Evolutionary conservation across 1,140 invertebrate species (phyloP), one percentile per base, ranked within the genome.

Genomic region (Sarcophaga peregrina): DNA sequence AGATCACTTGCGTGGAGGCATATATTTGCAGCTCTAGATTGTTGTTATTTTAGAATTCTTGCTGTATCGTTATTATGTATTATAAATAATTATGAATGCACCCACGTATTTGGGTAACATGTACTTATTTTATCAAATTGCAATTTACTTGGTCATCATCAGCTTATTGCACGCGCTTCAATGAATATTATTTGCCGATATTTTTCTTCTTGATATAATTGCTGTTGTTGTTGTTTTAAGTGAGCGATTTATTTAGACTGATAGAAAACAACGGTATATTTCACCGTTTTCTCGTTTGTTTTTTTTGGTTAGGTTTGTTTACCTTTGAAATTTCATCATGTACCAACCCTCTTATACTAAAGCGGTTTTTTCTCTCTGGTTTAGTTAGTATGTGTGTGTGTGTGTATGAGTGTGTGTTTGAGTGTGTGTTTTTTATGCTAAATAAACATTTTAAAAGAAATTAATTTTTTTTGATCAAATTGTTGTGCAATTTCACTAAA

Each of bases 101-200:
- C n/a, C n/a, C n/a, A n/a, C n/a, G n/a, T n/a, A n/a, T n/a, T n/a
- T n/a, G n/a, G n/a, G n/a, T n/a, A n/a, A n/a, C n/a, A n/a, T n/a
- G n/a, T n/a, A n/a, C n/a, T 68, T 68, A 68, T 68, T 17, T 9
- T 17, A 20, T 68, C 58, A 68, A 68, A 68, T 50, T 78, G 48
- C 75, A 78, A 78, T 78, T 78, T 78, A 78, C 46, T 50, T 78
- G 75, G 75, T 78, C 75, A 78, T 78, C 75, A 47, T 78, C 75
- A 78, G 75, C 17, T 50, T 75, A 50, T 78, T 78, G 47, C 75
- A 78, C 75, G 75, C 75, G 75, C 75, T 78, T 78, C 47, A 78
- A 47, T 78, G 75, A 78, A 78, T 78, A 47, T 75, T 47, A n/a
- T n/a, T 78, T 37, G 25, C 25, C 25, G 25, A 37, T 37, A 37